These are phyloP conservation scores for Nesidiocoris tenuis DNA, from an alignment of 2,888 invertebrate genomes.

Conservation along the genomic window DNA sequence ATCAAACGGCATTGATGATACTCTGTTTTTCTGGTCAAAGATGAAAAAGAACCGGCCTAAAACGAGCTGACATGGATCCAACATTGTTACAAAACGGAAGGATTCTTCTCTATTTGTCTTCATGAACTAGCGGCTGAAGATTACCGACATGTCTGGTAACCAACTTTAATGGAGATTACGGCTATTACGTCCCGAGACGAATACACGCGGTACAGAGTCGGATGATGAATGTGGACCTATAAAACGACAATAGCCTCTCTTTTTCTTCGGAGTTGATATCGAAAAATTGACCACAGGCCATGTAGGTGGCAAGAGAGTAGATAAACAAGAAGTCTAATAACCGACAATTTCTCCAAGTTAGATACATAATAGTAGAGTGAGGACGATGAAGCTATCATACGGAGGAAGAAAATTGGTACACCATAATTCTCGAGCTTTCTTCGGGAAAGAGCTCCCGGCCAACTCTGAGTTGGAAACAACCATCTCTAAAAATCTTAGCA, in stretches of 20 bases:
- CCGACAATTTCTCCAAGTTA: neutral
- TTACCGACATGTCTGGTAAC: constrained; percentile 11
- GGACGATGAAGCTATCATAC: no score
- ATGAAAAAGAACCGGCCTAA: no score
- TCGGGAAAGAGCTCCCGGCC: no score
- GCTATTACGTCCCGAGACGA: constrained; percentile 18
- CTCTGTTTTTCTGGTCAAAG: no score
- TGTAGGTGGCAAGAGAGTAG: no score
- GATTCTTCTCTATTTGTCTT: neutral
- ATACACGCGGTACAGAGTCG: no score
- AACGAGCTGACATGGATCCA: neutral
- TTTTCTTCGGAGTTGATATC: constrained; percentile 2
- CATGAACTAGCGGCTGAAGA: neutral
- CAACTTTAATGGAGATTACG: constrained; percentile 21
- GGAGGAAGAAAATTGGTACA: no score
- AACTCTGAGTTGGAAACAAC: no score
- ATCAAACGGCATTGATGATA: no score
- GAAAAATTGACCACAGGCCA: constrained; percentile 5
- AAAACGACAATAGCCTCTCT: constrained; percentile 22
- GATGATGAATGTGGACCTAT: constrained; percentile 8
- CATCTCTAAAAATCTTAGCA: no score
- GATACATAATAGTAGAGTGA: no score
- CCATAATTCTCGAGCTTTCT: no score
- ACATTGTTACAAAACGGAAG: neutral
- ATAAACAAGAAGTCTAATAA: neutral